Evolutionary conservation across 2,113 vertebrate genomes (phyloP).

Genomic region (Heteronetta atricapilla): DNA sequence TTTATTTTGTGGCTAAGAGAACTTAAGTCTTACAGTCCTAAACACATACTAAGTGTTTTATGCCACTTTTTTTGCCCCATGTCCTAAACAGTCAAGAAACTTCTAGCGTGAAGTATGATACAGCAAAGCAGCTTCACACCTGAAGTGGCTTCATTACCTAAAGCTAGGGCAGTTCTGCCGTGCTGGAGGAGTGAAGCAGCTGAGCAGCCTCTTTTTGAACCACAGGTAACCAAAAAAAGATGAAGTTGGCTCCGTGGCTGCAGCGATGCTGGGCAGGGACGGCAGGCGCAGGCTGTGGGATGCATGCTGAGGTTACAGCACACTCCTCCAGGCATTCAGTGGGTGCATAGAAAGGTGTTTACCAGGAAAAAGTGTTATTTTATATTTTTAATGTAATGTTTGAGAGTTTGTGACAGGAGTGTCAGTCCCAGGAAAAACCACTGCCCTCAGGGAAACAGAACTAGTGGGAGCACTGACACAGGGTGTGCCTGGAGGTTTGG

Average conservation of each 20-base stretch:
- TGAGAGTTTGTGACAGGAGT: not conserved
- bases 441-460: not conserved
- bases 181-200: not conserved
- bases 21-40: not conserved
- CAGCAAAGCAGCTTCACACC: not conserved
- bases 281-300: not conserved
- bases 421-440: not conserved
- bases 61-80: not conserved
- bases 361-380: not conserved
- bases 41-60: not conserved
- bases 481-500: not conserved
- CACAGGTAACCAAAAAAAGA: not conserved
- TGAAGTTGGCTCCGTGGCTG: not conserved
- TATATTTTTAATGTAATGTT: not conserved
- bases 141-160: not conserved
- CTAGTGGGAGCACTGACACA: not conserved
- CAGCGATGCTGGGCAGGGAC: not conserved
- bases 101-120: not conserved
- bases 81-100: not conserved
- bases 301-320: not conserved
- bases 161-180: not conserved
- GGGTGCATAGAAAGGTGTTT: not conserved
- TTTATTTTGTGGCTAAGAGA: not conserved
- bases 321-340: accelerated
- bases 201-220: not conserved